Base-by-base conservation (phyloP, 2,113 vertebrate genomes). In the Pseudorhombus dupliciocellatus region DNA sequence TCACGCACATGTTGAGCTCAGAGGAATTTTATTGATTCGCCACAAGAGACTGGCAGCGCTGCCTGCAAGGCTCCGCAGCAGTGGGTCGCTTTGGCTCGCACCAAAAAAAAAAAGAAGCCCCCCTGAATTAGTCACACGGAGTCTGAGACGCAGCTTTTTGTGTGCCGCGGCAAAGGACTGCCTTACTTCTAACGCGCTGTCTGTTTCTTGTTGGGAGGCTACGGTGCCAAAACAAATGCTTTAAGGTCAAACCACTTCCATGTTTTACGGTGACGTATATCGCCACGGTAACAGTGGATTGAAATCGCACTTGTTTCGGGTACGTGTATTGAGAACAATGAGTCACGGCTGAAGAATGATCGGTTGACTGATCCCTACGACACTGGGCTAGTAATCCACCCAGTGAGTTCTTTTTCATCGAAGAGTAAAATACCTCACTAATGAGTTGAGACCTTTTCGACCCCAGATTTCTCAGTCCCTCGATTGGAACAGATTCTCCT, bases 1-100 rank as follows among this genome's bases (percentile, higher is more conserved):
- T 66, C 65, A 77, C 4, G 0, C 65, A 70, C 75, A 40, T 63
- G 64, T 73, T 61, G 54, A 79, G 70, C 78, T 76, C 52, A 55
- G 63, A 83, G 79, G 85, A 89, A 84, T 89, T 83, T 85, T 78
- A 77, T 69, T 84, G 78, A 87, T 73, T 84, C 73, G 63, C 85
- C n/a, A 30, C 55, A 42, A 84, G 78, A 73, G 74, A 65, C 63
- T 42, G 73, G 58, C 75, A 80, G 83, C 73, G 66, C 77, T 10
- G 40, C 66, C 66, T 51, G 80, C 73, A 26, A 73, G 79, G 63
- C 82, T 53, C 60, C 83, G 37, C 82, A 59, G 87, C 84, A 84
- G 89, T 83, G 80, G 83, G 79, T 50, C 66, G 55, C 75, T 72
- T 28, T n/a, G 15, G 73, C 79, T 68, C 55, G 28, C 10, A 61